Conservation (phyloP, 2,113 vertebrate genomes). For the Philantomba maxwellii region DNA sequence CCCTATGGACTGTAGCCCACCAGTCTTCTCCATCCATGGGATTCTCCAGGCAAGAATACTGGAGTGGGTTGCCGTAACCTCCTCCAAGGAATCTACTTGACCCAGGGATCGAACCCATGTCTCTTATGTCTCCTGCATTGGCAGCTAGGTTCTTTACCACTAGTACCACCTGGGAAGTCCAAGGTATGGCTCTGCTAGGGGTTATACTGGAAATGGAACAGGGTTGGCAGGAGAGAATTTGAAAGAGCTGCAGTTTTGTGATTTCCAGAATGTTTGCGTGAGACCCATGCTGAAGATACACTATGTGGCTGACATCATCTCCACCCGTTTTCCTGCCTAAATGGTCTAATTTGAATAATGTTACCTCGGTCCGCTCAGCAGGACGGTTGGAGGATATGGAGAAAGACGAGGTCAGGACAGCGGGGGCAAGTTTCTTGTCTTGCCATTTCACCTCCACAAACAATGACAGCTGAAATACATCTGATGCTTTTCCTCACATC, state of each 20-base stretch:
- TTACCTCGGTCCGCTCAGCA: rapidly evolving
- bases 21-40: neutral
- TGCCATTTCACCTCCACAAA: neutral
- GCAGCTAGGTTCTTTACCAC: neutral
- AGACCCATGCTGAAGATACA: neutral
- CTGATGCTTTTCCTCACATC: neutral
- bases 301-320: neutral
- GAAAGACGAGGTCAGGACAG: neutral
- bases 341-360: neutral
- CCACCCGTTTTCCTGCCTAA: neutral
- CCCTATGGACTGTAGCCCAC: neutral
- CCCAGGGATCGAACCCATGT: neutral
- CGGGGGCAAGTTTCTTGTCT: neutral
- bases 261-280: neutral
- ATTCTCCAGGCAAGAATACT: neutral
- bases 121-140: neutral
- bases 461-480: neutral
- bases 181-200: neutral
- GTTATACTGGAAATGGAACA: neutral
- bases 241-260: neutral
- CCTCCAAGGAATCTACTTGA: neutral
- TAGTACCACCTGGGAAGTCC: neutral
- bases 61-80: neutral
- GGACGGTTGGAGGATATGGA: neutral
- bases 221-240: neutral